Base-by-base conservation (phyloP, 2,888 invertebrate genomes). In the Scaptodrosophila latifasciaeformis region DNA sequence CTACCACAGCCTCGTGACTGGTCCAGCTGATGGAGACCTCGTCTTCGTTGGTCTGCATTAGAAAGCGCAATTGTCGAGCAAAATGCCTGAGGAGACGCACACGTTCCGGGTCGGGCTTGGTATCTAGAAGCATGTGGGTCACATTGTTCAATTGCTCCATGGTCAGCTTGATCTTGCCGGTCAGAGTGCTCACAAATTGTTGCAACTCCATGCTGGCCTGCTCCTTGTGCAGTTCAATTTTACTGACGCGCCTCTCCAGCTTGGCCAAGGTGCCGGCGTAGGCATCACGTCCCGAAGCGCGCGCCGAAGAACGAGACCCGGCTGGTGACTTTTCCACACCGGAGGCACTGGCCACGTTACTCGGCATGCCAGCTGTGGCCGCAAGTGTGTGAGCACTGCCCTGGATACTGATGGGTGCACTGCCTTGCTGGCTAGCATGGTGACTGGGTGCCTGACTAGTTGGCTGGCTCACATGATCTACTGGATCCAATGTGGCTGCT, bases 101-200 rank as follows among this genome's bases (percentile, higher is more conserved):
- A 2, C 64, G 50, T 0, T 65, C 35, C 2, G 61, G 54, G 53
- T 67, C 66, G 0, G 70, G 64, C 1, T 78, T 75, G 27, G 67
- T 67, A 21, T 81, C 74, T 7, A 80, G 59, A 18, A 80, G 27
- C 30, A 77, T 15, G 18, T 70, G 65, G 4, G 78, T 78, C 1
- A 83, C 48, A 44, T 76, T 69, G 19, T 74, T 67, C 29, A 84
- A 37, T 42, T 81, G 74, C 29, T 83, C 78, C 60, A 83, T 82
- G 5, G 70, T 64, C 18, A 82, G 44, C 39, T 70, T 72, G 1
- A 84, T 15, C 19, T 84, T 82, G 0, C 68, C 61, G 3, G 62
- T 66, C 44, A 84, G 53, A 3, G 49, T 44, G 17, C 49, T 19
- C 0, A 70, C 31, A 10, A 67, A 76, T 15, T 21, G 35, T 4